phyloP scores from a whole-genome alignment of 2,888 invertebrate genomes.

The Escarpia spicata region DNA sequence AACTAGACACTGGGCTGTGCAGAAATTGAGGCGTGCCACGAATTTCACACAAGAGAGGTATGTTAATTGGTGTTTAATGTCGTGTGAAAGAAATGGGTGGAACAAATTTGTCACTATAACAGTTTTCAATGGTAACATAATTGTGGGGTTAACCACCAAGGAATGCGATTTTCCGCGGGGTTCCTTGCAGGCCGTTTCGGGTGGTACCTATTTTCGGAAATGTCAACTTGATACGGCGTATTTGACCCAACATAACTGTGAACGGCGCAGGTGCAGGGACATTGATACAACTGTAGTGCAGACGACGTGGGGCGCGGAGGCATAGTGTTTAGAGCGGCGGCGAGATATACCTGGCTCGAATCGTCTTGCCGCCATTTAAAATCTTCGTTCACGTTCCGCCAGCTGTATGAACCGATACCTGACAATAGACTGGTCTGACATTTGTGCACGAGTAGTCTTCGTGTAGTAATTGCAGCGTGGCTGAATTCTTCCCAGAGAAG shows the following conservation, averaged over 20 bases:
- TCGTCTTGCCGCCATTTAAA: too few species aligned
- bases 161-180: background rate
- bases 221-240: background rate
- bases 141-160: background rate
- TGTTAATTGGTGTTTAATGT: slow-evolving; percentile 3
- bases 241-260: background rate
- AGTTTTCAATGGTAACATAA: background rate
- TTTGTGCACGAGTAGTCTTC: too few species aligned
- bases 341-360: too few species aligned
- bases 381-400: too few species aligned
- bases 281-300: background rate
- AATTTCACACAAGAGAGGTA: slow-evolving; percentile 1
- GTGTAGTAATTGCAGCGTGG: too few species aligned
- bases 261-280: background rate
- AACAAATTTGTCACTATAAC: slow-evolving; percentile 1
- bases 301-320: too few species aligned
- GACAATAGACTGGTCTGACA: too few species aligned
- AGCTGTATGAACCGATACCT: too few species aligned
- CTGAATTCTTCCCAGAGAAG: too few species aligned
- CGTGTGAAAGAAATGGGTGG: background rate
- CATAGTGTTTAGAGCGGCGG: too few species aligned
- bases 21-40: background rate
- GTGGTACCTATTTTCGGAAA: background rate
- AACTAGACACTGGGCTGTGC: background rate
- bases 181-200: background rate